Evolutionary conservation across 2,113 vertebrate genomes (phyloP), one percentile per base, ranked within the genome.

Genomic region (Agapornis roseicollis): DNA sequence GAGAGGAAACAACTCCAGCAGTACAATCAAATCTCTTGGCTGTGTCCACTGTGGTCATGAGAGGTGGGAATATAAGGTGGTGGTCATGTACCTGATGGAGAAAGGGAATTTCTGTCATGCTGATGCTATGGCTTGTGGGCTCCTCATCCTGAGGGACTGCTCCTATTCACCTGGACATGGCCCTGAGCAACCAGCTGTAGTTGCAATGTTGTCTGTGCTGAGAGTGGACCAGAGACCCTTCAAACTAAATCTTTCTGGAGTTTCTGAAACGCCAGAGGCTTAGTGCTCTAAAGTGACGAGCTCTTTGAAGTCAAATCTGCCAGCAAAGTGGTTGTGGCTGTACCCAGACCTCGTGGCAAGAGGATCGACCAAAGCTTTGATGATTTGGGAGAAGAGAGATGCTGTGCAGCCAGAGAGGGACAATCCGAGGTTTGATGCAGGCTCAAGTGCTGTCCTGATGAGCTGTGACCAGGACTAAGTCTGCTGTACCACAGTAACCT

Each of bases 151-250:
- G 8, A 2, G 37, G 15, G 58, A 8, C 47, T 55, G 52, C 27
- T 35, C 12, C 0, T 2, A 8, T 25, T 68, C 3, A 0, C 24
- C 46, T 24, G n/a, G 46, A 17, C 28, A 3, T 1, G 2, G 24
- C 31, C 46, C 18, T 37, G 41, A 58, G 37, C 24, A 44, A 24
- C 37, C 22, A 3, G 10, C 47, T 42, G 50, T n/a, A 46, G 47
- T 46, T 28, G 29, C 12, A 10, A 9, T 2, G 5, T 12, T 58
- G 42, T 31, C 39, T 2, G 1, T 39, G 58, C 31, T 13, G 27
- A 41, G 58, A 60, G n/a, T 0, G 0, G n/a, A 22, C 9, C 27
- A 17, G 65, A 44, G 17, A 25, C 15, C 10, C 60, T 69, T 63
- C 29, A 29, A 25, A 18, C 6, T 0, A 10, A 33, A 46, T 18